Percentiles rank a stretch among this genome's conserved stretches.
phyloP scores from a whole-genome alignment of 2,113 vertebrate species.

The Gila orcuttii region DNA sequence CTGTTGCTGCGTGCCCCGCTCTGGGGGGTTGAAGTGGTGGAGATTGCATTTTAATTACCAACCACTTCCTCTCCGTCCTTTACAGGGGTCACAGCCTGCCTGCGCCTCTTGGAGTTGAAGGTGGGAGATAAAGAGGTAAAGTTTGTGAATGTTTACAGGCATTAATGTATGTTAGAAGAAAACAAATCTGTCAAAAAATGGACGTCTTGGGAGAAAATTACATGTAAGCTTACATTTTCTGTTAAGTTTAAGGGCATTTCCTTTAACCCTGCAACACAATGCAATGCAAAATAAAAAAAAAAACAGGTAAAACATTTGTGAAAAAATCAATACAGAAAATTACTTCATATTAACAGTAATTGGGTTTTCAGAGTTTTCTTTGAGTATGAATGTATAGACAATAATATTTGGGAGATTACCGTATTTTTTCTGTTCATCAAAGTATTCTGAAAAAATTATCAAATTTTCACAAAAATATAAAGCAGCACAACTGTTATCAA shows the following conservation, averaged over 20 bases:
- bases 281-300: no score
- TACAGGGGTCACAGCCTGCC: constrained; percentile 71
- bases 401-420: no score
- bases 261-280: no score
- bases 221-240: no score
- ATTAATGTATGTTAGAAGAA: neutral
- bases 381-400: no score
- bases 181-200: neutral
- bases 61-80: constrained; percentile 74
- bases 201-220: no score
- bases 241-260: no score
- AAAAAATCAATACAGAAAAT: no score
- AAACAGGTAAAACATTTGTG: no score
- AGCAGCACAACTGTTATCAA: neutral
- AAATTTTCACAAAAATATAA: no score
- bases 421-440: neutral
- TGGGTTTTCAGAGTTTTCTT: no score
- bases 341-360: no score
- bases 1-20: constrained; percentile 67
- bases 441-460: neutral
- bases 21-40: constrained; percentile 73
- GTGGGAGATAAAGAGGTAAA: constrained; percentile 19
- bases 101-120: constrained; percentile 45
- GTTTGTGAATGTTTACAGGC: constrained; percentile 25
- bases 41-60: constrained; percentile 83